These are phyloP conservation scores for Ectropis grisescens DNA, from an alignment of 1,140 invertebrate species.

Conservation along the genomic window DNA sequence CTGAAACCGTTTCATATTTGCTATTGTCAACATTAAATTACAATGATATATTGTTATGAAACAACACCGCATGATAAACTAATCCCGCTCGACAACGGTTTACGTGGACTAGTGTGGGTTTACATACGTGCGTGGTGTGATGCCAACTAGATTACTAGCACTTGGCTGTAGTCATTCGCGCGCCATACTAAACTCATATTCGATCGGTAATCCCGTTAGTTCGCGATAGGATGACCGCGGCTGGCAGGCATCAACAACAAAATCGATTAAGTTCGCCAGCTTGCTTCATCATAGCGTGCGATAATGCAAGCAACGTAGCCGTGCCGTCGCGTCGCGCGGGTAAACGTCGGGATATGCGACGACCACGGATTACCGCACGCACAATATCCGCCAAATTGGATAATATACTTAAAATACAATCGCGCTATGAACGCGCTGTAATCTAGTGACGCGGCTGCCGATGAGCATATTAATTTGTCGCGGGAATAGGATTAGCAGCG, in stretches of 20 bases:
- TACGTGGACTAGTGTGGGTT: background rate
- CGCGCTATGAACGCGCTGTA: constrained; percentile 59
- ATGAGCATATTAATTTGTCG: constrained; percentile 68
- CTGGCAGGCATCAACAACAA: constrained; percentile 44
- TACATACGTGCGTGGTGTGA: constrained; percentile 7
- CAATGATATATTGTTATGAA: no score
- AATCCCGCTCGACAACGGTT: no score
- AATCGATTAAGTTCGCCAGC: constrained; percentile 65
- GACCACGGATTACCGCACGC: constrained; percentile 57
- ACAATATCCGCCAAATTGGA: constrained; percentile 66
- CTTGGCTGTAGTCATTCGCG: constrained; percentile 10
- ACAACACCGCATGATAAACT: no score
- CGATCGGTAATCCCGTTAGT: constrained; percentile 55
- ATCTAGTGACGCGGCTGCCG: constrained; percentile 61
- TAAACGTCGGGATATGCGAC: constrained; percentile 35
- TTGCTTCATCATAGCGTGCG: constrained; percentile 41
- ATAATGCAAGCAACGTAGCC: constrained; percentile 47
- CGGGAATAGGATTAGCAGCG: constrained; percentile 52
- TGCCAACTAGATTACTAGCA: constrained; percentile 10
- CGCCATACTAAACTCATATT: constrained; percentile 46
- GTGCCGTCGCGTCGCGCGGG: constrained; percentile 25
- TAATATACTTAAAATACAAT: constrained; percentile 70
- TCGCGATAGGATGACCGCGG: constrained; percentile 50
- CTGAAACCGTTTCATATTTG: no score
- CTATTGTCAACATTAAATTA: no score